These are phyloP conservation scores for Ophthalmolycus amberensis DNA, from an alignment of 2,113 vertebrate species.

Conservation along the genomic window DNA sequence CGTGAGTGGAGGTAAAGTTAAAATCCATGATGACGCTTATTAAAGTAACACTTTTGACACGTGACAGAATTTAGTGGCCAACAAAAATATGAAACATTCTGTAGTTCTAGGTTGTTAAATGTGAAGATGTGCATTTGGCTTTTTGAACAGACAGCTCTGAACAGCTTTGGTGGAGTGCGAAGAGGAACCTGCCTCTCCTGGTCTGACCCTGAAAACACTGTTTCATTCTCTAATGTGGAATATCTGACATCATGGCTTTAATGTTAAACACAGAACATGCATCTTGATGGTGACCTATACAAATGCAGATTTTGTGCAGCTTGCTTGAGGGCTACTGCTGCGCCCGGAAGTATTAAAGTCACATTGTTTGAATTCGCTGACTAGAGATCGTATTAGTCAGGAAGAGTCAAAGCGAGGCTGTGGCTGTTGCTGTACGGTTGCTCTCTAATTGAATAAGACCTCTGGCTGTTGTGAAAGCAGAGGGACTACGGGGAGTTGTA, in stretches of 20 bases:
- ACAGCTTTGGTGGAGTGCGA: neutral
- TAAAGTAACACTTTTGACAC: neutral
- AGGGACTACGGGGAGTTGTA: constrained; percentile 22
- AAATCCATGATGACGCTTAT: neutral
- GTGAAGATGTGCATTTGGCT: neutral
- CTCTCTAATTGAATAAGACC: constrained; percentile 42
- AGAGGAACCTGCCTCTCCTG: neutral
- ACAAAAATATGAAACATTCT: neutral
- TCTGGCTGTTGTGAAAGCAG: constrained; percentile 33
- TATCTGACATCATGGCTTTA: constrained; percentile 13
- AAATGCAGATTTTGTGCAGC: constrained; percentile 9
- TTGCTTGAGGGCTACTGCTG: constrained; percentile 2
- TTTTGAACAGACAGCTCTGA: neutral
- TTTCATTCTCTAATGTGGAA: constrained; percentile 5
- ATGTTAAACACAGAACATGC: neutral
- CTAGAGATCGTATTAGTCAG: constrained; percentile 20
- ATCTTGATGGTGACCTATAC: constrained; percentile 28
- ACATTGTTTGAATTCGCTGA: constrained; percentile 38
- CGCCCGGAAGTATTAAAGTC: constrained; percentile 21
- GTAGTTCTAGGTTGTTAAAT: neutral
- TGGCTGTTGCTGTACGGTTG: constrained; percentile 12
- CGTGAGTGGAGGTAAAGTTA: neutral
- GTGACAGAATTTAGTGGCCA: neutral
- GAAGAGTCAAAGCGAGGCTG: constrained; percentile 34
- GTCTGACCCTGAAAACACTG: neutral